phyloP scores from a whole-genome alignment of 2,113 vertebrate species.

The Mionectes macconnelli region DNA sequence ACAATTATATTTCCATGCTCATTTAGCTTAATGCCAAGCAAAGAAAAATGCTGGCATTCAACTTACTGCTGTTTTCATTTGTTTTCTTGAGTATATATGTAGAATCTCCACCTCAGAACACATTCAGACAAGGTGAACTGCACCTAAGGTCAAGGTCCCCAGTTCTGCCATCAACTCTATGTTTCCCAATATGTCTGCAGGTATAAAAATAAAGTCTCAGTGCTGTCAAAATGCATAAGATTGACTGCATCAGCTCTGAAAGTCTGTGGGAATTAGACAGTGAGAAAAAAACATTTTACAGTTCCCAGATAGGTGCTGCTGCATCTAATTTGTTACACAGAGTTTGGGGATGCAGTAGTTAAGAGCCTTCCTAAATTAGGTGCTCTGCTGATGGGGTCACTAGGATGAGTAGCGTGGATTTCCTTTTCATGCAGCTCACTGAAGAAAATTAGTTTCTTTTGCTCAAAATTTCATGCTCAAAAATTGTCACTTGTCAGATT shows the following conservation, averaged over 20 bases:
- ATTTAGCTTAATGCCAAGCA: not conserved
- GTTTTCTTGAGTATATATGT: not conserved
- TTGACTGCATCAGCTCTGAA: not conserved
- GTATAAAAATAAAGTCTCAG: not conserved
- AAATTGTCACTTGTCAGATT: slow-evolving; percentile 68
- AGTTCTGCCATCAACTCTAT: not conserved
- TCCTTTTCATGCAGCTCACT: not conserved
- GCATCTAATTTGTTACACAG: not conserved
- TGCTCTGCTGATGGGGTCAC: not conserved
- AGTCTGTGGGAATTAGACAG: not conserved
- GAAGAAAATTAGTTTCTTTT: not conserved
- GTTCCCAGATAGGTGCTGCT: not conserved
- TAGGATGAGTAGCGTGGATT: not conserved
- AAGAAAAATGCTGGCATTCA: not conserved
- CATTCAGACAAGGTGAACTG: not conserved
- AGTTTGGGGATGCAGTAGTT: not conserved
- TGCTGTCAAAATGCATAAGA: not conserved
- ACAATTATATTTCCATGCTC: not conserved
- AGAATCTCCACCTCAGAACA: not conserved
- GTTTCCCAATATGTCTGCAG: not conserved
- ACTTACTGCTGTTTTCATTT: not conserved
- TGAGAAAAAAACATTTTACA: not conserved
- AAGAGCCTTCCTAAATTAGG: not conserved
- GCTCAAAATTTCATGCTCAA: not conserved
- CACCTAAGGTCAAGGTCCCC: not conserved